These are phyloP conservation scores for Pantherophis vulpinus DNA, from an alignment of 2,797 vertebrate species.

Conservation along the genomic window DNA sequence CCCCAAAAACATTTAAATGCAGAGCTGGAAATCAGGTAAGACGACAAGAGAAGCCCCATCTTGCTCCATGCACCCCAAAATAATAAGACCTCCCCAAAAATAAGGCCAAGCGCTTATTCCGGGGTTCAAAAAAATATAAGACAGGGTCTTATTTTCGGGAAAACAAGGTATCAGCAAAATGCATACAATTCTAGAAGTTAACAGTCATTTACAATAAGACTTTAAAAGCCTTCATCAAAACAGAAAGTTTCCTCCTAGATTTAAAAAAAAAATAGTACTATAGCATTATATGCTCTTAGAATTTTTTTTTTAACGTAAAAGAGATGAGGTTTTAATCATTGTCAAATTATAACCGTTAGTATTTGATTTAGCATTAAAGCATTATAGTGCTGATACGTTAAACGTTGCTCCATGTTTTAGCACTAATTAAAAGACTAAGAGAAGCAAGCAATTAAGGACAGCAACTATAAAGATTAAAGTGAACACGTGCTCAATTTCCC, in stretches of 20 bases:
- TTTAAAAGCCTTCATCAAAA: background rate
- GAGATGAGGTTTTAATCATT: background rate
- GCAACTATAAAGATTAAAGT: background rate
- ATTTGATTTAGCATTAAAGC: background rate
- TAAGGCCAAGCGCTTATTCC: too few relatives aligned
- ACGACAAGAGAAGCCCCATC: too few relatives aligned
- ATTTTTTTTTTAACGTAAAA: background rate
- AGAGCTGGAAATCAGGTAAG: too few relatives aligned
- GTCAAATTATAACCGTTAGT: background rate
- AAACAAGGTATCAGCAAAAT: background rate
- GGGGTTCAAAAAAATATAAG: too few relatives aligned
- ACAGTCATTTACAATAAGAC: background rate
- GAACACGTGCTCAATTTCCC: background rate
- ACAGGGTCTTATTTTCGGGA: too few relatives aligned
- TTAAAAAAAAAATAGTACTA: background rate
- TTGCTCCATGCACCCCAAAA: too few relatives aligned
- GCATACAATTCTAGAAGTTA: background rate
- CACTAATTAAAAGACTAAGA: background rate
- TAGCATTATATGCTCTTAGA: background rate
- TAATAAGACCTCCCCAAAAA: too few relatives aligned
- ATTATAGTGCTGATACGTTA: background rate
- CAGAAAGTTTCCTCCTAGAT: background rate
- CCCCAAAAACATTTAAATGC: too few relatives aligned
- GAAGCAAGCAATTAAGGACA: background rate
- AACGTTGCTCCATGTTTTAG: background rate